Percentiles rank a stretch among this genome's conserved stretches.
Evolutionary conservation across 2,113 vertebrate genomes (phyloP).

Genomic region (Neodon shergylaensis): DNA sequence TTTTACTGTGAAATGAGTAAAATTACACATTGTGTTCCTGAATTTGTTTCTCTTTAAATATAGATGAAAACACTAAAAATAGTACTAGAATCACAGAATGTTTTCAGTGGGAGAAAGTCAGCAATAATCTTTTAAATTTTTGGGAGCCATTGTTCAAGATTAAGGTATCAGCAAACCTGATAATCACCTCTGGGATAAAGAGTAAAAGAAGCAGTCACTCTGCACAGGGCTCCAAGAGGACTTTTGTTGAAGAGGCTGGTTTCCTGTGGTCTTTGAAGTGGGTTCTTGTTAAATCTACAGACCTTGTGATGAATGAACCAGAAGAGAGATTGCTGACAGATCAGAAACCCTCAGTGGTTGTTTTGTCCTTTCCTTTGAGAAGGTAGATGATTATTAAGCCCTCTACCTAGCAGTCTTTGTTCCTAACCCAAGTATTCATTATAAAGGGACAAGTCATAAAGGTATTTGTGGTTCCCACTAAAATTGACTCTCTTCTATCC

Average conservation of each 20-base stretch:
- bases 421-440: constrained; percentile 24
- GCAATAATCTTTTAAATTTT: background rate
- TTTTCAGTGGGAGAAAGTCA: background rate
- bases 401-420: constrained; percentile 58
- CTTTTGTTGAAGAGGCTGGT: constrained; percentile 73
- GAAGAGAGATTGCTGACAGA: constrained; percentile 56
- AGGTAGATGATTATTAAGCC: constrained; percentile 38
- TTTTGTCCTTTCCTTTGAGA: constrained; percentile 63
- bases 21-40: background rate
- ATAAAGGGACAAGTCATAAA: background rate
- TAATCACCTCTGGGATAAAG: constrained; percentile 49
- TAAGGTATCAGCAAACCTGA: constrained; percentile 18
- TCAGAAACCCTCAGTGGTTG: constrained; percentile 56
- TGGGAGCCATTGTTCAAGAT: background rate
- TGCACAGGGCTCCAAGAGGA: constrained; percentile 59
- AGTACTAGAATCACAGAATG: background rate
- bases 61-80: background rate
- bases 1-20: background rate
- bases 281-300: constrained; percentile 51
- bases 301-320: constrained; percentile 66
- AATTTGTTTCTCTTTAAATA: background rate
- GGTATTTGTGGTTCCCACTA: background rate
- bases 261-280: constrained; percentile 71
- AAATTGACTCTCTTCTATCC: background rate
- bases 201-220: constrained; percentile 37